phyloP scores from a whole-genome alignment of 2,888 invertebrate species.

The Campoplex capitator region DNA sequence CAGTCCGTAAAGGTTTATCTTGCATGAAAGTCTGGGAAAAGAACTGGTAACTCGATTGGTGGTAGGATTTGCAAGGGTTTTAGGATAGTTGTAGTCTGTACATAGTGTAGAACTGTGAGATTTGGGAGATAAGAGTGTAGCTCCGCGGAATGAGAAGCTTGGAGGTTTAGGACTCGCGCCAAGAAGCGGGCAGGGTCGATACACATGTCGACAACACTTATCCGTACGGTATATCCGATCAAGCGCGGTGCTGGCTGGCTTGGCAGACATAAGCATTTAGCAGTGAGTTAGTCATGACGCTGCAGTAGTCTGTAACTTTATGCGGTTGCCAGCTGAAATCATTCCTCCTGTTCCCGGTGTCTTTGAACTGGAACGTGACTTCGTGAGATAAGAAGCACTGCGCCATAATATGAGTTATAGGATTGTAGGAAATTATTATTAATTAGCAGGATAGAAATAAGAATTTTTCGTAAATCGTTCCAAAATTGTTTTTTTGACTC shows the following conservation, averaged over 20 bases:
- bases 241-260: slow-evolving; percentile 22
- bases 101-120: background rate
- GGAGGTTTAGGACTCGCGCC: slow-evolving; percentile 59
- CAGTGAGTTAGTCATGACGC: slow-evolving; percentile 43
- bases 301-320: slow-evolving; percentile 10
- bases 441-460: background rate
- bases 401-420: background rate
- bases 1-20: background rate
- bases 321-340: slow-evolving; percentile 32
- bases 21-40: background rate
- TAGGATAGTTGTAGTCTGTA: background rate
- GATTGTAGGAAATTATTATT: background rate
- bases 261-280: slow-evolving; percentile 43
- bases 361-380: slow-evolving; percentile 46
- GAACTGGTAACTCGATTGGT: slow-evolving; percentile 31
- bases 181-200: slow-evolving; percentile 58
- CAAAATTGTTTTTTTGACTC: background rate
- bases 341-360: slow-evolving; percentile 2
- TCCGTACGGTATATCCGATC: slow-evolving; percentile 33
- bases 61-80: slow-evolving; percentile 16
- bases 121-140: slow-evolving; percentile 33
- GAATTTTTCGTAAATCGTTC: background rate
- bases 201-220: slow-evolving; percentile 46
- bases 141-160: slow-evolving; percentile 11
- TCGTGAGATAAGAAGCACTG: slow-evolving; percentile 17